Conservation (phyloP, 2,797 vertebrate species). For the Halcyon leucocephala region DNA sequence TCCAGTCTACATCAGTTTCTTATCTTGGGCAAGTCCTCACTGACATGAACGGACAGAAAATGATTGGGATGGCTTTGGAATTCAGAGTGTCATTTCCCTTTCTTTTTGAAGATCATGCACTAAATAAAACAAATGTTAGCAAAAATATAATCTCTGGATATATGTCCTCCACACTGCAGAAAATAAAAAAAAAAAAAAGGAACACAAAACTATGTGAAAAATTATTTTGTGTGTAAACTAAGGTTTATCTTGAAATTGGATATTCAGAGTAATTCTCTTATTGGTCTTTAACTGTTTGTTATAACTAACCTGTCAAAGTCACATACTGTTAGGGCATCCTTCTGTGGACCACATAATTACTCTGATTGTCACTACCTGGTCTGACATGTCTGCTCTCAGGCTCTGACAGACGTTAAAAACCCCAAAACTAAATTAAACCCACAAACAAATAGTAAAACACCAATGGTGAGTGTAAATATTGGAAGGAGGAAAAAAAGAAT, state of each 20-base stretch:
- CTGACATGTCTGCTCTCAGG: not conserved
- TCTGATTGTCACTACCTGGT: not conserved
- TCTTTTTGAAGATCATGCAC: not conserved
- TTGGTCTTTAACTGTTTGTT: not conserved
- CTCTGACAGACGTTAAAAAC: not conserved
- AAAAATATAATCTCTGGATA: accelerated
- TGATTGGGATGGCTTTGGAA: not conserved
- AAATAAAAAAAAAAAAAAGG: not conserved
- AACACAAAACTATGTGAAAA: not conserved
- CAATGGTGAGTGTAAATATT: not conserved
- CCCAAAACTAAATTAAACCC: not conserved
- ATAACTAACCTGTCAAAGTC: not conserved
- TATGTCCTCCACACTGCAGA: not conserved
- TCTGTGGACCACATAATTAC: not conserved
- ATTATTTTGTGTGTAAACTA: not conserved
- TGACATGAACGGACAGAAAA: not conserved
- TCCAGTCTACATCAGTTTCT: not conserved
- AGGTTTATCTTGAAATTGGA: not conserved
- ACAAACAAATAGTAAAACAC: not conserved
- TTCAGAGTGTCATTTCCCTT: not conserved
- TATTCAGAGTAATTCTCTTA: not conserved
- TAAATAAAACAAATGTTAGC: not conserved
- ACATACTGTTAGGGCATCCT: not conserved
- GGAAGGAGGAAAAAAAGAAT: accelerated
- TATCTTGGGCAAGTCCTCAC: not conserved